Evolutionary conservation across 2,797 vertebrate genomes (phyloP), one percentile per base, ranked within the genome.

Genomic region (Cirrhinus mrigala): DNA sequence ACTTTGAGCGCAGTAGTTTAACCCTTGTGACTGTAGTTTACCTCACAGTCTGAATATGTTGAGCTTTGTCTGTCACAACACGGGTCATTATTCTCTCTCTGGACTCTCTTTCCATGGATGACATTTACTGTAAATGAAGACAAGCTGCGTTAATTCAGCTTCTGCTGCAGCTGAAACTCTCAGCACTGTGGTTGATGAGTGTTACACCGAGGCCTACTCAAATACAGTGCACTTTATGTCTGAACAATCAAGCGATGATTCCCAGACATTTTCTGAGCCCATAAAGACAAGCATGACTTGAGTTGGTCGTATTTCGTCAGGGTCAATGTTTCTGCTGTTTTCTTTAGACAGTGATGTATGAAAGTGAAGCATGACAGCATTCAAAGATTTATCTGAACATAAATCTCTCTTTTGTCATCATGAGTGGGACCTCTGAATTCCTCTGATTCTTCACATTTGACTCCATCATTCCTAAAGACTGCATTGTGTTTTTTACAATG

Each of bases 401-500:
- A 29, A 87, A 75, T 54, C 44, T 76, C 54, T 66, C 37, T n/a
- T 83, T 87, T 58, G 48, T 76, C 48, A 73, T 29, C 22, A 14
- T 40, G 75, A 86, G 86, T 82, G 82, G 83, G 79, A 81, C 80
- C 84, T 81, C 48, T 56, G 84, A 84, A 89, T 87, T 89, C 79
- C 64, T 79, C 16, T 50, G 8, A 87, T 85, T 89, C 85, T 81
- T 58, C 75, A 37, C 9, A 60, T 68, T 66, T 88, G 90, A 91
- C 90, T 92, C 90, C 90, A 91, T 90, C 71, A 22, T 87, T 92
- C 90, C 89, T 91, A 93, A 94, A 89, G 91, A 81, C 85, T 83
- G 83, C 83, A 92, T 94, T 95, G 93, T 94, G 60, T 92, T 82
- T 87, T 54, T 78, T 81, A 94, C 92, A 94, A 94, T 87, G 89